A percentile compares a stretch with the other conserved stretches of the same genome.
phyloP scores from a whole-genome alignment of 2,888 invertebrate genomes.

The Panopea generosa region DNA sequence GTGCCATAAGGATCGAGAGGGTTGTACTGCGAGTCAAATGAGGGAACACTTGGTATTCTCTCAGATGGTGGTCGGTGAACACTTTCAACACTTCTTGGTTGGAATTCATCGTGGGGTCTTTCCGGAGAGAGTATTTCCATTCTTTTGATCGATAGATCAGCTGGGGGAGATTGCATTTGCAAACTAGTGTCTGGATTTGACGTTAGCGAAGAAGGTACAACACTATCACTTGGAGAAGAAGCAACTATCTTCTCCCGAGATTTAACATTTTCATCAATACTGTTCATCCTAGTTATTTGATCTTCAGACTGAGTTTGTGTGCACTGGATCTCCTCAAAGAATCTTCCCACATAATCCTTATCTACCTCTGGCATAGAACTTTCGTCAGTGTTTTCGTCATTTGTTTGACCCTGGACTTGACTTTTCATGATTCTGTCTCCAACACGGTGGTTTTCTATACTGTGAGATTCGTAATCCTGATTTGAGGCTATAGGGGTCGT shows the following conservation, averaged over 20 bases:
- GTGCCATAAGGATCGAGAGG: slow-evolving; percentile 61
- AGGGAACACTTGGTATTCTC: slow-evolving; percentile 62
- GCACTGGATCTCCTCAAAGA: slow-evolving; percentile 76
- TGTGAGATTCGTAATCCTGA: slow-evolving; percentile 60
- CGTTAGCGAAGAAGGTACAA: slow-evolving; percentile 52
- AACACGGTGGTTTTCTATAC: slow-evolving; percentile 26
- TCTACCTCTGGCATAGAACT: slow-evolving; percentile 75
- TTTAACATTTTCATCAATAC: slow-evolving; percentile 51
- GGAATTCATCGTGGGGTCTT: slow-evolving; percentile 70
- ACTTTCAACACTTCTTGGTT: slow-evolving; percentile 58
- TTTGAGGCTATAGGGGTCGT: slow-evolving; percentile 55
- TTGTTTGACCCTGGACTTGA: slow-evolving; percentile 50
- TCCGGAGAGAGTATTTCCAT: slow-evolving; percentile 76
- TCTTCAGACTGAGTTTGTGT: slow-evolving; percentile 56
- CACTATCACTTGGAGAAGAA: slow-evolving; percentile 48
- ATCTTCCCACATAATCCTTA: slow-evolving; percentile 80
- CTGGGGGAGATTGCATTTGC: slow-evolving; percentile 68
- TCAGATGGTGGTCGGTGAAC: slow-evolving; percentile 56
- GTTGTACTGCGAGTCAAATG: slow-evolving; percentile 53
- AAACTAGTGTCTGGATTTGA: slow-evolving; percentile 61
- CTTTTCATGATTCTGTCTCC: slow-evolving; percentile 44
- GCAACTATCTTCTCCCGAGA: slow-evolving; percentile 55
- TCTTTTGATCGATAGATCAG: slow-evolving; percentile 74
- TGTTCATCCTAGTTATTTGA: slow-evolving; percentile 58
- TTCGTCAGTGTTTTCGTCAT: slow-evolving; percentile 64